Conservation (phyloP, 2,888 invertebrate species). For the Spilarctia lutea region DNA sequence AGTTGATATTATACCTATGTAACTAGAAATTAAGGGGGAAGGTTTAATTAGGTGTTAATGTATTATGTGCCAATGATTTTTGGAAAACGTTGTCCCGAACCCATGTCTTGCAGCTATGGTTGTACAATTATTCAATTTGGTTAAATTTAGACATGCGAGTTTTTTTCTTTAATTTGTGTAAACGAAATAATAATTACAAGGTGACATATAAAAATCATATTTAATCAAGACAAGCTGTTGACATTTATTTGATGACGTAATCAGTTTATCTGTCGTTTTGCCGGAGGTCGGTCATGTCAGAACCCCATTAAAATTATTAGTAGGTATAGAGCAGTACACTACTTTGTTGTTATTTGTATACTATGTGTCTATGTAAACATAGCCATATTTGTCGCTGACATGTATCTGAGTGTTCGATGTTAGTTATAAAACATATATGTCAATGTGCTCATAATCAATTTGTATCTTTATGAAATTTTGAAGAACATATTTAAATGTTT, state of each 20-base stretch:
- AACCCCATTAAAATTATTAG: slow-evolving; percentile 28
- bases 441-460: slow-evolving; percentile 10
- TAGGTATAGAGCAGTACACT: slow-evolving; percentile 7
- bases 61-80: slow-evolving; percentile 13
- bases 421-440: slow-evolving; percentile 4
- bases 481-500: neutral
- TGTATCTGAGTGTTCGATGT: slow-evolving; percentile 7
- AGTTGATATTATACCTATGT: slow-evolving; percentile 8
- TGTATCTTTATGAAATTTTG: neutral
- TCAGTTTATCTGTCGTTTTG: slow-evolving; percentile 25
- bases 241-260: slow-evolving; percentile 19
- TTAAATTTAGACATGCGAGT: neutral
- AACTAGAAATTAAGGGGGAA: neutral
- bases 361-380: slow-evolving; percentile 22
- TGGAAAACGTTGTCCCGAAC: neutral
- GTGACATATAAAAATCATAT: slow-evolving; percentile 5
- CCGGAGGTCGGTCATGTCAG: slow-evolving; percentile 22
- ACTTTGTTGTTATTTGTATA: slow-evolving; percentile 30
- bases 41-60: slow-evolving; percentile 4
- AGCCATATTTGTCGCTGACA: slow-evolving; percentile 1
- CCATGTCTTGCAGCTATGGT: neutral
- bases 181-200: slow-evolving; percentile 1
- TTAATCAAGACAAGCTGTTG: slow-evolving; percentile 11
- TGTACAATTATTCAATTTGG: neutral
- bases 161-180: neutral